Evolutionary conservation across 2,797 vertebrate species (phyloP).

Genomic region (Picus viridis): DNA sequence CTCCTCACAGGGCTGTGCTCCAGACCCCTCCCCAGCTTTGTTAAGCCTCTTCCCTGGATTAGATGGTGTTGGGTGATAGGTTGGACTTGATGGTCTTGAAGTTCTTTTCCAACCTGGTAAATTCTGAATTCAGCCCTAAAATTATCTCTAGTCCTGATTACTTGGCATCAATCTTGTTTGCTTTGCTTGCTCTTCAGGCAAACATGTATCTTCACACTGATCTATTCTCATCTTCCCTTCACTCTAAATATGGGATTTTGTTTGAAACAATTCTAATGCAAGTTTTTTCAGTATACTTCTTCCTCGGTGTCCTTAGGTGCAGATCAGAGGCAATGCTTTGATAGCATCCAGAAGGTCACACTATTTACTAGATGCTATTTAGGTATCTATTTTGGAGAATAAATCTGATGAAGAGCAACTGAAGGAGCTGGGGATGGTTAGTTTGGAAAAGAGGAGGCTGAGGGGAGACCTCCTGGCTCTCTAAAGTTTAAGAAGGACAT

Average conservation of each 20-base stretch:
- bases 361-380: background rate
- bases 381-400: background rate
- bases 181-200: background rate
- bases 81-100: too few species aligned
- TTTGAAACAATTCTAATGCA: background rate
- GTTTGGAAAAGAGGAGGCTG: too few species aligned
- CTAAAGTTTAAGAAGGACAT: too few species aligned
- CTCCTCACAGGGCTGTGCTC: too few species aligned
- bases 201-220: background rate
- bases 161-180: rapidly evolving
- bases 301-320: background rate
- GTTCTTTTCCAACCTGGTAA: too few species aligned
- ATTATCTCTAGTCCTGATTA: background rate
- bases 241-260: background rate
- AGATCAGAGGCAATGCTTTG: background rate
- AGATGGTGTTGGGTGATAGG: too few species aligned
- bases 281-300: background rate
- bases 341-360: background rate
- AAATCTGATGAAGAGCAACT: too few species aligned
- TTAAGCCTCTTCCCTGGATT: too few species aligned
- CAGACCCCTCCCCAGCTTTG: too few species aligned
- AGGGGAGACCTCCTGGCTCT: too few species aligned
- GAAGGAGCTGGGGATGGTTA: too few species aligned
- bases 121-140: too few species aligned
- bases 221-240: background rate